phyloP scores from a whole-genome alignment of 2,888 invertebrate species.

The Diarsia mendica region DNA sequence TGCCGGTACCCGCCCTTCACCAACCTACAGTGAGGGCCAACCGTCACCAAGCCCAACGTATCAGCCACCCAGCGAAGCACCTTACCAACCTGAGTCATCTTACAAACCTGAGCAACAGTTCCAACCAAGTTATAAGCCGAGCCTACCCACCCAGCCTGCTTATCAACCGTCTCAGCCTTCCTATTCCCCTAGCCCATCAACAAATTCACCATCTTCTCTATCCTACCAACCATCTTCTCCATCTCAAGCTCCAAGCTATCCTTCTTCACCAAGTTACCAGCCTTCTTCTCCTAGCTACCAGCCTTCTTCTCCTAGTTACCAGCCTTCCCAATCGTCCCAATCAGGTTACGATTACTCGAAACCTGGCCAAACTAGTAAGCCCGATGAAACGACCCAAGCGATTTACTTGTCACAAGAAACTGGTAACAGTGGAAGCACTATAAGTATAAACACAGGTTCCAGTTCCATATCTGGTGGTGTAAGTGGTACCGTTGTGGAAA shows the following conservation, averaged over 20 bases:
- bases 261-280: constrained; percentile 51
- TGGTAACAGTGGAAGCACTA: constrained; percentile 21
- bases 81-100: constrained; percentile 65
- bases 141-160: constrained; percentile 58
- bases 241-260: constrained; percentile 67
- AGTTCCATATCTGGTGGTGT: constrained; percentile 44
- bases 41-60: constrained; percentile 73
- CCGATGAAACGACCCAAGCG: constrained; percentile 59
- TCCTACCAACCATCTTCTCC: constrained; percentile 71
- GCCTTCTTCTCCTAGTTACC: constrained; percentile 58
- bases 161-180: constrained; percentile 71
- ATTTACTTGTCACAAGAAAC: constrained; percentile 41
- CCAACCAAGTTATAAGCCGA: constrained; percentile 60
- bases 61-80: constrained; percentile 65
- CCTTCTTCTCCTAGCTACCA: constrained; percentile 55
- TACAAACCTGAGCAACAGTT: constrained; percentile 59
- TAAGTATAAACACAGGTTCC: constrained; percentile 34
- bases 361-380: constrained; percentile 64
- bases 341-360: constrained; percentile 65
- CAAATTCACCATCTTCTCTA: constrained; percentile 60
- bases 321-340: constrained; percentile 64
- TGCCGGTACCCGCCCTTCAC: constrained; percentile 84
- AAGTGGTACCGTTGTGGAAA: constrained; percentile 38
- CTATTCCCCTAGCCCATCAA: constrained; percentile 73
- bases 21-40: constrained; percentile 81